Evolutionary conservation across 1,140 invertebrate genomes (phyloP).

Genomic region (Cherax destructor): DNA sequence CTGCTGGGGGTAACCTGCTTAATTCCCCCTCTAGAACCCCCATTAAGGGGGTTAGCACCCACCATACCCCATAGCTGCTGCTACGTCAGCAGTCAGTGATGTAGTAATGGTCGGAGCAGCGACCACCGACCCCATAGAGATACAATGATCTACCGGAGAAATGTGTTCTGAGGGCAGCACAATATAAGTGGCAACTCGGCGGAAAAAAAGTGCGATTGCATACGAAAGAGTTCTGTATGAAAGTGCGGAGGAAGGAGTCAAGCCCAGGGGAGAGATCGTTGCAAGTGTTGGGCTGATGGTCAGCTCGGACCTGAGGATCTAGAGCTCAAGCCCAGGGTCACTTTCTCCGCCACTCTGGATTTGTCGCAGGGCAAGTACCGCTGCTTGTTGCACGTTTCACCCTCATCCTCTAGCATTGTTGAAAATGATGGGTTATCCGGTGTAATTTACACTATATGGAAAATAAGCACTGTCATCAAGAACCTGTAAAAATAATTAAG

Average conservation of each 20-base stretch:
- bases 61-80: too few relatives aligned
- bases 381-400: neutral
- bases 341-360: neutral
- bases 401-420: neutral
- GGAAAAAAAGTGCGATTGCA: neutral
- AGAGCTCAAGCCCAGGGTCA: neutral
- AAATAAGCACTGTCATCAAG: too few relatives aligned
- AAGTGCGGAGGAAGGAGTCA: neutral
- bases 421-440: too few relatives aligned
- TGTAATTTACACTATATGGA: too few relatives aligned
- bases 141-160: too few relatives aligned
- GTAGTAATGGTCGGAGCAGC: neutral
- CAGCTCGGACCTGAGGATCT: neutral
- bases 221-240: neutral
- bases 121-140: too few relatives aligned
- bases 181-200: too few relatives aligned
- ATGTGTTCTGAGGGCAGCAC: neutral
- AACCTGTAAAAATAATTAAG: too few relatives aligned
- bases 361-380: conserved; percentile 2
- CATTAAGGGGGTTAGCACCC: too few relatives aligned
- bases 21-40: too few relatives aligned
- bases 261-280: neutral
- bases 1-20: too few relatives aligned
- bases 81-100: neutral
- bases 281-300: neutral